These are phyloP conservation scores for Linnaemya tessellans DNA, from an alignment of 2,888 invertebrate species.

Conservation along the genomic window DNA sequence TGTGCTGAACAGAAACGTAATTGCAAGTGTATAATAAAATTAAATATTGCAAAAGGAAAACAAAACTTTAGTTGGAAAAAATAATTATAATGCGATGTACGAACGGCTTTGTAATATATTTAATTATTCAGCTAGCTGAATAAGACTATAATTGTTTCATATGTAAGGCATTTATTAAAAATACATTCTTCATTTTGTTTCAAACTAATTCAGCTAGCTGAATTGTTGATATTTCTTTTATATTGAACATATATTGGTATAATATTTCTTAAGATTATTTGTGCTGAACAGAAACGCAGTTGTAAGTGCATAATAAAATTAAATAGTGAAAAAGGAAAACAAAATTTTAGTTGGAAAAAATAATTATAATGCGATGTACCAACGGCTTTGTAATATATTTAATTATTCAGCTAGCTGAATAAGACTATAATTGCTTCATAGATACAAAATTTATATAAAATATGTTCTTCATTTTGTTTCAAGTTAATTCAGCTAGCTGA, in stretches of 20 bases:
- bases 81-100: neutral
- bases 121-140: constrained; percentile 8
- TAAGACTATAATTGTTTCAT: neutral
- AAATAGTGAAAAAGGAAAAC: too few relatives aligned
- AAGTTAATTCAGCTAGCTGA: neutral
- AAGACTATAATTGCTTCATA: neutral
- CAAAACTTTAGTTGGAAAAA: neutral
- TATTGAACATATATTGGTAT: neutral
- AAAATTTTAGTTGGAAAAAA: neutral
- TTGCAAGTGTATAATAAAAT: too few relatives aligned
- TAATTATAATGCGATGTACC: neutral
- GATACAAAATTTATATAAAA: neutral
- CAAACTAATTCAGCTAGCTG: neutral
- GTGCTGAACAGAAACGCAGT: too few relatives aligned
- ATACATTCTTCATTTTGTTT: neutral
- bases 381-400: neutral
- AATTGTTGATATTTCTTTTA: neutral
- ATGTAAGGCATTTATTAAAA: neutral
- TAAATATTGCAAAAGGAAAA: neutral
- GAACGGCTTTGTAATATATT: neutral
- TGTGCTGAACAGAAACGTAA: too few relatives aligned
- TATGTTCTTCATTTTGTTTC: neutral
- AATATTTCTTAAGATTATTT: too few relatives aligned
- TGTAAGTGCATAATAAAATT: too few relatives aligned
- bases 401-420: constrained; percentile 4